Conservation (phyloP, 2,797 vertebrate species). For the Clarias pachynema region DNA sequence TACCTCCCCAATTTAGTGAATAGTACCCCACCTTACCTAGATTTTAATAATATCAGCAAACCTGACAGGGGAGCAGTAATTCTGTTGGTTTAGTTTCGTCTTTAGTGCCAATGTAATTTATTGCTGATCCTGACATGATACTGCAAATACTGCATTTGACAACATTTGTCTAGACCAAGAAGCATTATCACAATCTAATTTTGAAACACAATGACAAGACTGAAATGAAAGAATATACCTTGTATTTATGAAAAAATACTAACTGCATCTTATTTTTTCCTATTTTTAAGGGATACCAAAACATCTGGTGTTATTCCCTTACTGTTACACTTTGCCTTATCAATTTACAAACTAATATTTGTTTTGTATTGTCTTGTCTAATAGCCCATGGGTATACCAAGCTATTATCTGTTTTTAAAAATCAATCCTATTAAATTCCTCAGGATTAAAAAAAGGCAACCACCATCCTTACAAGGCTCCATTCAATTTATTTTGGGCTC, state of each 20-base stretch:
- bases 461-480: slow-evolving; percentile 24
- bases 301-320: background rate
- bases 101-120: slow-evolving; percentile 48
- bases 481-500: slow-evolving; percentile 52
- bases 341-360: slow-evolving; percentile 33
- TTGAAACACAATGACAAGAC: background rate
- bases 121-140: slow-evolving; percentile 19
- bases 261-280: background rate
- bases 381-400: slow-evolving; percentile 30
- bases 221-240: background rate
- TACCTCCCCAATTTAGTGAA: slow-evolving; percentile 52
- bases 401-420: slow-evolving; percentile 41
- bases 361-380: slow-evolving; percentile 40
- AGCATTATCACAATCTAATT: background rate
- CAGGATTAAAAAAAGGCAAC: slow-evolving; percentile 14
- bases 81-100: slow-evolving; percentile 60
- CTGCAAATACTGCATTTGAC: no score
- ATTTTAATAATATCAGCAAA: slow-evolving; percentile 54
- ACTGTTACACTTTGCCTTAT: background rate
- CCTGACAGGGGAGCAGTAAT: slow-evolving; percentile 53
- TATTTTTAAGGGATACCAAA: background rate
- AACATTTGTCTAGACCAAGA: background rate
- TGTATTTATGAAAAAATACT: background rate
- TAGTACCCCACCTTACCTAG: slow-evolving; percentile 51
- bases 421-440: slow-evolving; percentile 24